Evolutionary conservation across 2,888 invertebrate genomes (phyloP).

Genomic region (Lagria hirta): DNA sequence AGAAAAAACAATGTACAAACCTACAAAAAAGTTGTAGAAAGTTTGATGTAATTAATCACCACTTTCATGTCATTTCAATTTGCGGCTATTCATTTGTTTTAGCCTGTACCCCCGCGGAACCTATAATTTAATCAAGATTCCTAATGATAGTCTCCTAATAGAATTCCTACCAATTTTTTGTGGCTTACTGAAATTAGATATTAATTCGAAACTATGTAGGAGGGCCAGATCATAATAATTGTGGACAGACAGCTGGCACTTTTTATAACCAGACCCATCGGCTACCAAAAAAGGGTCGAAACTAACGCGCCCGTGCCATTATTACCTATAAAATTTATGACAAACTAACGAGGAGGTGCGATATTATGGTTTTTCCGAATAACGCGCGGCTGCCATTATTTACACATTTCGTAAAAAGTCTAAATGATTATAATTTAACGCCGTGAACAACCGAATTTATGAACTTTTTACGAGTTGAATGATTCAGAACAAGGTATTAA

Average conservation of each 20-base stretch:
- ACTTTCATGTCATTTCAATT: conserved; percentile 4
- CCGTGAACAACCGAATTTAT: conserved; percentile 15
- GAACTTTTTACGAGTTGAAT: conserved; percentile 13
- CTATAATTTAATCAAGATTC: conserved; percentile 23
- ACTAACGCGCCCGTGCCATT: conserved; percentile 17
- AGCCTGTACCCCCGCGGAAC: conserved; percentile 13
- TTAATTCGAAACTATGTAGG: conserved; percentile 41
- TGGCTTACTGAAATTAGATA: conserved; percentile 38
- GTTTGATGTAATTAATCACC: conserved; percentile 4
- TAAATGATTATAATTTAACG: conserved; percentile 30
- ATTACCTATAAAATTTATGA: conserved; percentile 23
- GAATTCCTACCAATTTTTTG: conserved; percentile 27
- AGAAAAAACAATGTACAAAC: no score
- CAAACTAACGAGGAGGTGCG: conserved; percentile 37
- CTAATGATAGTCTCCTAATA: conserved; percentile 21
- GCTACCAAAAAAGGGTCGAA: conserved; percentile 30
- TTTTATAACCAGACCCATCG: conserved; percentile 26
- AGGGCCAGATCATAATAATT: conserved; percentile 34
- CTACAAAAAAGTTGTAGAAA: no score
- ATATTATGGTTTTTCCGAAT: conserved; percentile 30
- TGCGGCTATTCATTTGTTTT: conserved; percentile 15
- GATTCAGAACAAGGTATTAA: no score
- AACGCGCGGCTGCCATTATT: conserved; percentile 34
- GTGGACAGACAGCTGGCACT: conserved; percentile 34
- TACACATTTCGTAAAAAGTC: conserved; percentile 30